Conservation (phyloP, 1,140 invertebrate genomes). For the Bombus superbus region DNA sequence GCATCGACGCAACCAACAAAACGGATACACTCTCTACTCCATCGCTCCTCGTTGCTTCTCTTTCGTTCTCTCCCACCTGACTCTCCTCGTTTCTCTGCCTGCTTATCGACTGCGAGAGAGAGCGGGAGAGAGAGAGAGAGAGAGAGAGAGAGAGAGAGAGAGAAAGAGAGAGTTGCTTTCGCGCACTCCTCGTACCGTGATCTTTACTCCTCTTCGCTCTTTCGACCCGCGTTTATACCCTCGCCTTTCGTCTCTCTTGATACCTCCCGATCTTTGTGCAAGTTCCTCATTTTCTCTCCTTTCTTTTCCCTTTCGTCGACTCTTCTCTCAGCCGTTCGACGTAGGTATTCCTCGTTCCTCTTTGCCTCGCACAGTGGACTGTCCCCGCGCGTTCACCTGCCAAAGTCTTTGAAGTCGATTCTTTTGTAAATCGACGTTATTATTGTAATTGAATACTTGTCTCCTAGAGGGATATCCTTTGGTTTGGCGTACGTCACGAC, state of each 20-base stretch:
- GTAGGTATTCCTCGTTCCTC: background rate
- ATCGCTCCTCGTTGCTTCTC: conserved; percentile 22
- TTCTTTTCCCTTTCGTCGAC: background rate
- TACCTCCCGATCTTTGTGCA: background rate
- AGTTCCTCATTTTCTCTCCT: conserved; percentile 7
- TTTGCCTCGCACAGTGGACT: conserved; percentile 29
- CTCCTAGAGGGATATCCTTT: conserved; percentile 68
- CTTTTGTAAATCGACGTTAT: conserved; percentile 76
- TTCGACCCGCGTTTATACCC: conserved; percentile 61
- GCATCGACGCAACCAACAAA: conserved; percentile 74
- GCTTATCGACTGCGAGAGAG: conserved; percentile 41
- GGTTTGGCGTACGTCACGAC: conserved; percentile 36
- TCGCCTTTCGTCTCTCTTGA: conserved; percentile 19
- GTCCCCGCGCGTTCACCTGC: conserved; percentile 66
- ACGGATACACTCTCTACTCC: conserved; percentile 59
- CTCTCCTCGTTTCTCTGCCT: conserved; percentile 16
- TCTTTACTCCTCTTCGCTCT: conserved; percentile 58
- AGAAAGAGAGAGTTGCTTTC: conserved; percentile 45
- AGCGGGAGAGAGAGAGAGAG: conserved; percentile 28
- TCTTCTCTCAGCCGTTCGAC: background rate
- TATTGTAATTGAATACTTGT: conserved; percentile 78
- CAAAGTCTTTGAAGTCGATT: conserved; percentile 72
- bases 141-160: conserved; percentile 35
- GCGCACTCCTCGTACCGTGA: conserved; percentile 51
- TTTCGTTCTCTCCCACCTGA: conserved; percentile 11